Evolutionary conservation across 2,797 vertebrate genomes (phyloP).

Genomic region (Cygnus olor): DNA sequence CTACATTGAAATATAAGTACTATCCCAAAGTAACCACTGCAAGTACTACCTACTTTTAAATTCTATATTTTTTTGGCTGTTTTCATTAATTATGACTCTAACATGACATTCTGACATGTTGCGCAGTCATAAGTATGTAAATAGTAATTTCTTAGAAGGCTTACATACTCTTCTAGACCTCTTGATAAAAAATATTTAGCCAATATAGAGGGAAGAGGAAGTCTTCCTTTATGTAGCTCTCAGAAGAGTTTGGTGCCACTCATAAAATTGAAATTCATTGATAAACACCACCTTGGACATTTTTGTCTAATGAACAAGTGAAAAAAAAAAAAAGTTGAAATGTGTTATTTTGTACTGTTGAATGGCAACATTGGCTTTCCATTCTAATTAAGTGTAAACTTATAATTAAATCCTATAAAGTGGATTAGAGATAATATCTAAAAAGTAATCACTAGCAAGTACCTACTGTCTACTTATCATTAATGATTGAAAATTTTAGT

Average conservation of each 20-base stretch:
- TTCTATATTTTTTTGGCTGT: background rate
- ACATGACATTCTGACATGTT: background rate
- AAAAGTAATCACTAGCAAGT: slow-evolving; percentile 15
- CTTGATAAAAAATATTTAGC: background rate
- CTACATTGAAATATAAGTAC: background rate
- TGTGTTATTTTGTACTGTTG: background rate
- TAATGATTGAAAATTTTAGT: background rate
- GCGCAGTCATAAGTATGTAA: background rate
- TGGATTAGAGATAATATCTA: background rate
- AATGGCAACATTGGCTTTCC: background rate
- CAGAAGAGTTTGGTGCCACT: background rate
- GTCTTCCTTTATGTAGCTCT: background rate
- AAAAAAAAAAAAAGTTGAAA: background rate
- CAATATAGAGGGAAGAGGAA: background rate
- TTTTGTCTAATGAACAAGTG: background rate
- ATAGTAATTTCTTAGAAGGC: background rate
- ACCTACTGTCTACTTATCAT: background rate
- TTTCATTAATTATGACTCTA: background rate
- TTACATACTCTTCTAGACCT: background rate
- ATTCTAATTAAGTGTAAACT: background rate
- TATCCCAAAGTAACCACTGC: background rate
- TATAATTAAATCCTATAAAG: background rate
- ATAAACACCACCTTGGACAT: background rate
- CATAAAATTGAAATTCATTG: background rate
- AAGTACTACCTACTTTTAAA: background rate